Conservation (phyloP, 2,888 invertebrate genomes). For the Drosophila prolongata region DNA sequence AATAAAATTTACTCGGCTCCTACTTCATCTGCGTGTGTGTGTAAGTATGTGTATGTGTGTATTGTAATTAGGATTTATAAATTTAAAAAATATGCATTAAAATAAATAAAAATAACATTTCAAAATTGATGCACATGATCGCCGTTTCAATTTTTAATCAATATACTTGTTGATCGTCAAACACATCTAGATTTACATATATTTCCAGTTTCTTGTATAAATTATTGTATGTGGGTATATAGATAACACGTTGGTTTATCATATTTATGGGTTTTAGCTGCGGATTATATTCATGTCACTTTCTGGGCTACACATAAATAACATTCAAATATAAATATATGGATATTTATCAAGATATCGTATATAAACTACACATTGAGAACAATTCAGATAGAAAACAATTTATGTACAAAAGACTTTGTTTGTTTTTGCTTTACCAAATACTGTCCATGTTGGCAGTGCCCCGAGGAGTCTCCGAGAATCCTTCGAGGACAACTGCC, state of each 20-base stretch:
- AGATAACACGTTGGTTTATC: constrained; percentile 44
- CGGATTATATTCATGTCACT: constrained; percentile 36
- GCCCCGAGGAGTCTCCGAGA: constrained; percentile 13
- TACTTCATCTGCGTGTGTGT: constrained; percentile 46
- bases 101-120: constrained; percentile 47
- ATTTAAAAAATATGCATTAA: constrained; percentile 42
- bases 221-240: constrained; percentile 43
- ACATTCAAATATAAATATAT: constrained; percentile 48
- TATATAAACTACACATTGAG: constrained; percentile 69
- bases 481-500: constrained; percentile 1
- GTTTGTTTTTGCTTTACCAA: constrained; percentile 30
- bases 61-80: constrained; percentile 30
- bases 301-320: constrained; percentile 47
- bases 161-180: constrained; percentile 31
- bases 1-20: constrained; percentile 53
- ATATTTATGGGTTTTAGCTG: constrained; percentile 30
- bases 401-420: constrained; percentile 43
- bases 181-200: constrained; percentile 36
- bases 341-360: constrained; percentile 36
- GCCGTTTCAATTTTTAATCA: constrained; percentile 38
- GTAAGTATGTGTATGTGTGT: constrained; percentile 37
- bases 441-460: constrained; percentile 37
- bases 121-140: constrained; percentile 42
- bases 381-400: constrained; percentile 60
- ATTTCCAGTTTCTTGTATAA: constrained; percentile 52